A percentile compares a stretch with the other conserved stretches of the same genome.
These are phyloP conservation scores for Melolontha melolontha DNA, from an alignment of 2,888 invertebrate genomes.

Conservation along the genomic window DNA sequence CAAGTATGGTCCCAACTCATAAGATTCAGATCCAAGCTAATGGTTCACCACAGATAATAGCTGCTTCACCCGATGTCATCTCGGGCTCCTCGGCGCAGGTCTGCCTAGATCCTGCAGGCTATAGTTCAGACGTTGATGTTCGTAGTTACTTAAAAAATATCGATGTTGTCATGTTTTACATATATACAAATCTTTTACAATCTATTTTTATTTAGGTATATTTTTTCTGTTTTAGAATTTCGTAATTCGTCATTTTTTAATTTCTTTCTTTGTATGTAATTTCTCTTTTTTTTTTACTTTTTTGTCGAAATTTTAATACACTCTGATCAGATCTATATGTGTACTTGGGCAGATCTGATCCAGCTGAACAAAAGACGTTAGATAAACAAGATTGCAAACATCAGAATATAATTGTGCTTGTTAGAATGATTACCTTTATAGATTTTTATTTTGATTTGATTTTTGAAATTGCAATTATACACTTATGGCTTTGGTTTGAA, in stretches of 20 bases:
- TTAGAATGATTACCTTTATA: no score
- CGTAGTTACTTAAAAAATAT: conserved; percentile 63
- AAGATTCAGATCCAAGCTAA: conserved; percentile 68
- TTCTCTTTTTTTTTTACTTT: conserved; percentile 24
- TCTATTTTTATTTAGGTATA: conserved; percentile 33
- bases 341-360: no score
- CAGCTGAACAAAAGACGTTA: no score
- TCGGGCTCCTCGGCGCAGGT: conserved; percentile 74
- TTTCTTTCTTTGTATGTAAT: conserved; percentile 14
- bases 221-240: conserved; percentile 23
- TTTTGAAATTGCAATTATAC: no score
- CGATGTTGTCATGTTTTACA: conserved; percentile 50
- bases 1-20: conserved; percentile 64
- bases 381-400: no score
- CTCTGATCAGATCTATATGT: conserved; percentile 9
- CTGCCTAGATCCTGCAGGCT: conserved; percentile 78
- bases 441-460: no score
- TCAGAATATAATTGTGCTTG: no score
- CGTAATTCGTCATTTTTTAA: conserved; percentile 20
- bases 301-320: conserved; percentile 19
- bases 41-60: conserved; percentile 67
- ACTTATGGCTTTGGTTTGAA: no score
- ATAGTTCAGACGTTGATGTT: conserved; percentile 84
- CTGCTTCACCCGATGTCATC: conserved; percentile 68
- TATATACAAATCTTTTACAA: conserved; percentile 35